Percentiles rank a stretch among this genome's conserved stretches.
Conservation (phyloP, 2,113 vertebrate genomes). For the Crotalus viridis region DNA sequence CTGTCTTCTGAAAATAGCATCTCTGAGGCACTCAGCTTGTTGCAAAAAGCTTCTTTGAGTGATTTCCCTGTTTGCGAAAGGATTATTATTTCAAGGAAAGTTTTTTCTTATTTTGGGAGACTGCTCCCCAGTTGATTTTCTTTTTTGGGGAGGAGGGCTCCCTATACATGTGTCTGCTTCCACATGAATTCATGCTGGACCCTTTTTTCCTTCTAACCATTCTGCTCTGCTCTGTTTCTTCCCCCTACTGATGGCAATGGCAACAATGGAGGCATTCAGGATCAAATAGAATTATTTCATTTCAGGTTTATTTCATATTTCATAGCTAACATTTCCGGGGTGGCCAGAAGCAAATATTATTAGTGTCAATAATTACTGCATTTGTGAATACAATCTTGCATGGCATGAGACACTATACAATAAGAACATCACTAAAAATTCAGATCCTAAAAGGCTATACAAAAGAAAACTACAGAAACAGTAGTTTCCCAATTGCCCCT, state of each 20-base stretch:
- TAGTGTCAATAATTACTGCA: background rate
- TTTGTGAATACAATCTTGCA: background rate
- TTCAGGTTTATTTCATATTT: background rate
- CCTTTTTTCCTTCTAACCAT: too few species aligned
- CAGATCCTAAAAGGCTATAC: background rate
- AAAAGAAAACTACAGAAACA: background rate
- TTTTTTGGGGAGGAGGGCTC: too few species aligned
- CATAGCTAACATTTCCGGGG: background rate
- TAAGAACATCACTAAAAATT: background rate
- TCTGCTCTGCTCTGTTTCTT: too few species aligned
- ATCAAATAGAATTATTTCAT: background rate
- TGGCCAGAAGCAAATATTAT: background rate
- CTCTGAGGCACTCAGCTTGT: too few species aligned
- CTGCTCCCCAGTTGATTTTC: too few species aligned
- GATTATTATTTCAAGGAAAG: too few species aligned
- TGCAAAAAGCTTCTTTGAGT: too few species aligned
- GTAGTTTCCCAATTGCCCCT: background rate
- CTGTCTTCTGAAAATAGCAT: too few species aligned
- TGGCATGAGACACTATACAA: background rate
- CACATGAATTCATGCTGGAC: too few species aligned
- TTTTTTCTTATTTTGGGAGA: too few species aligned
- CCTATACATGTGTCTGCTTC: too few species aligned
- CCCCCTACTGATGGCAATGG: background rate
- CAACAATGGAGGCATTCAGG: background rate
- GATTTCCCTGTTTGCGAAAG: too few species aligned